Evolutionary conservation across 2,113 vertebrate genomes (phyloP).

Genomic region (Channa maculata): DNA sequence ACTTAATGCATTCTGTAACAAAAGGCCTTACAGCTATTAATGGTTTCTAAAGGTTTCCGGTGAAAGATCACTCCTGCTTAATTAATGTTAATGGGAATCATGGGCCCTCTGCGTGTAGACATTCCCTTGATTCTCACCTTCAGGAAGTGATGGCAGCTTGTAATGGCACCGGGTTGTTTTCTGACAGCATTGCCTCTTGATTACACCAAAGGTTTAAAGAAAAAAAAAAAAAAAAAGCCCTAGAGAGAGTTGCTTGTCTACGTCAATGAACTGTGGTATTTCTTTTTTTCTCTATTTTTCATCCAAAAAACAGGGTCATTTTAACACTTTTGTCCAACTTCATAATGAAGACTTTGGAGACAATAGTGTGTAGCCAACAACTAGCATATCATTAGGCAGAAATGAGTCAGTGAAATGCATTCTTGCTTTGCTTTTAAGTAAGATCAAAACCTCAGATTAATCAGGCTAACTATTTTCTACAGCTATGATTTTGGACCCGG

Average conservation of each 20-base stretch:
- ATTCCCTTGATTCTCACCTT: constrained; percentile 50
- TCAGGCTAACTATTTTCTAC: constrained; percentile 28
- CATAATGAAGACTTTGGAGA: constrained; percentile 7
- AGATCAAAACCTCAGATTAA: constrained; percentile 17
- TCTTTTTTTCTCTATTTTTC: not conserved
- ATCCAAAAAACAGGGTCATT: not conserved
- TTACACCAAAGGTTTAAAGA: constrained; percentile 36
- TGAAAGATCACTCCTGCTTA: constrained; percentile 13
- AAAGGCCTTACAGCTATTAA: constrained; percentile 15
- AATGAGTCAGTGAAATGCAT: not conserved
- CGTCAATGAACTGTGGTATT: not conserved
- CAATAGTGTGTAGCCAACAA: not conserved
- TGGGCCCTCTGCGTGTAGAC: constrained; percentile 23
- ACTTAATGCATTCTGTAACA: constrained; percentile 3
- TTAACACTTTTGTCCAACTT: constrained; percentile 13
- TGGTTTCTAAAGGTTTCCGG: not conserved
- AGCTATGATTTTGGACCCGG: constrained; percentile 7
- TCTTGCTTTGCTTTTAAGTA: constrained; percentile 10
- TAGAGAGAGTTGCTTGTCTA: not conserved
- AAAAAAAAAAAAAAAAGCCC: not conserved
- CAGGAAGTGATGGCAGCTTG: constrained; percentile 54
- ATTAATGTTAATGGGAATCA: constrained; percentile 55
- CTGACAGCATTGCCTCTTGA: constrained; percentile 27
- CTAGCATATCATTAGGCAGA: constrained; percentile 16
- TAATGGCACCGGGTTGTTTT: constrained; percentile 21